Percentiles rank a stretch among this genome's conserved stretches.
These are phyloP conservation scores for Metalampra italica DNA, from an alignment of 2,888 invertebrate genomes.

Conservation along the genomic window DNA sequence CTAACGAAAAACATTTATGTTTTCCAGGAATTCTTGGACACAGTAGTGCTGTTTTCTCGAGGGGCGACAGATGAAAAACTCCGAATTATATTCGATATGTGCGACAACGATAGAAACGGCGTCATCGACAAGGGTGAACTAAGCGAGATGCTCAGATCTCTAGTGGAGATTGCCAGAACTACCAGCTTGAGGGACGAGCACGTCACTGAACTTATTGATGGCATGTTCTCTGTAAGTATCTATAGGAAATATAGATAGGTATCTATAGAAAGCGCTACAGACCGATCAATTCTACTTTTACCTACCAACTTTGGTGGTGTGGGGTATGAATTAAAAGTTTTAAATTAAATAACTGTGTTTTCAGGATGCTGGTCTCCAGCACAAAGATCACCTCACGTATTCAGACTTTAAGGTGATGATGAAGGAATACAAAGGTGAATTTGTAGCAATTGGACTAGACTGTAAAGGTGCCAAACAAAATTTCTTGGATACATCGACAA, in stretches of 20 bases:
- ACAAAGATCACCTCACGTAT: slow-evolving; percentile 93
- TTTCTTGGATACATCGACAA: slow-evolving; percentile 95
- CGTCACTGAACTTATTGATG: slow-evolving; percentile 94
- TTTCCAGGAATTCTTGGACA: slow-evolving; percentile 91
- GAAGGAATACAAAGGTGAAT: slow-evolving; percentile 97
- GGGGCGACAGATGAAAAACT: slow-evolving; percentile 96
- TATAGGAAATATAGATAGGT: too few relatives aligned
- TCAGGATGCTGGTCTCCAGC: slow-evolving; percentile 91
- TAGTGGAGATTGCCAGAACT: slow-evolving; percentile 95
- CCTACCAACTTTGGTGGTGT: too few relatives aligned
- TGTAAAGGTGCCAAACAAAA: slow-evolving; percentile 97
- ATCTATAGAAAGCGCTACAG: too few relatives aligned
- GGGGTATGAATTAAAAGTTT: too few relatives aligned
- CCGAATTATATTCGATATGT: slow-evolving; percentile 97
- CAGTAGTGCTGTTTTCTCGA: slow-evolving; percentile 93
- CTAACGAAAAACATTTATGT: too few relatives aligned
- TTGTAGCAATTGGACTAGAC: slow-evolving; percentile 95
- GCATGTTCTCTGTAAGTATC: slow-evolving; percentile 88
- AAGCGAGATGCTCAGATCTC: slow-evolving; percentile 94
- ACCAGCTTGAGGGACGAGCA: slow-evolving; percentile 93
- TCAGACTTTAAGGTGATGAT: slow-evolving; percentile 96
- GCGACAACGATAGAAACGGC: slow-evolving; percentile 95
- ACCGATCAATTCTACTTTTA: too few relatives aligned
- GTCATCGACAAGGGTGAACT: slow-evolving; percentile 96
- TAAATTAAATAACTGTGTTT: too few relatives aligned